Evolutionary conservation across 2,888 invertebrate genomes (phyloP).

Genomic region (Operophtera brumata): DNA sequence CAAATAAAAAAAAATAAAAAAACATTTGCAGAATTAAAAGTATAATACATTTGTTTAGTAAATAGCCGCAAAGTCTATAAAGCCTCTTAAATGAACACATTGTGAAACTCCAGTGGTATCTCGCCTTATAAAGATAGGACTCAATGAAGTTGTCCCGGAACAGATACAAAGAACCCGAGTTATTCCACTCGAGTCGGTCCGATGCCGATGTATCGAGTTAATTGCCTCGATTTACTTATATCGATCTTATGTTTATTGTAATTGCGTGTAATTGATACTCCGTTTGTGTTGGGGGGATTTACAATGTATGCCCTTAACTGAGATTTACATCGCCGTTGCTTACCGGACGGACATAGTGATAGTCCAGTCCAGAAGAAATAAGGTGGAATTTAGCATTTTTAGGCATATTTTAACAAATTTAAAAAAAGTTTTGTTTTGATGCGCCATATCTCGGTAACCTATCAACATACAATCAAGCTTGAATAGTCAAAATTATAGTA

Average conservation of each 20-base stretch:
- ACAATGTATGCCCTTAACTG: background rate
- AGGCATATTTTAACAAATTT: no score
- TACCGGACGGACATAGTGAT: background rate
- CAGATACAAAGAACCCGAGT: slow-evolving; percentile 30
- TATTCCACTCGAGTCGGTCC: slow-evolving; percentile 20
- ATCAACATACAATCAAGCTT: no score
- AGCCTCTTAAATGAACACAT: background rate
- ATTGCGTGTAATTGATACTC: slow-evolving; percentile 34
- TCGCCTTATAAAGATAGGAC: slow-evolving; percentile 28
- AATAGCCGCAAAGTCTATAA: no score
- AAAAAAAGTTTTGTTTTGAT: no score
- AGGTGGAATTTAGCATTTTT: no score
- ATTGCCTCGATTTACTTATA: slow-evolving; percentile 39
- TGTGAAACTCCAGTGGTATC: background rate
- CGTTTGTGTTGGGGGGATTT: slow-evolving; percentile 19
- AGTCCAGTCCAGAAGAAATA: no score
- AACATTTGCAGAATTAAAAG: no score
- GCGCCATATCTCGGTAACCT: no score
- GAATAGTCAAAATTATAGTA: no score
- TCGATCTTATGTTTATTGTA: slow-evolving; percentile 39
- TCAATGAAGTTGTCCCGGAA: slow-evolving; percentile 56
- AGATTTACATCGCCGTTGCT: background rate
- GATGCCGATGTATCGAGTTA: slow-evolving; percentile 37
- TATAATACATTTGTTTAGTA: no score
- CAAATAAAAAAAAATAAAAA: no score